These are phyloP conservation scores for Agriopis aurantiaria DNA, from an alignment of 2,888 invertebrate genomes.

Conservation along the genomic window DNA sequence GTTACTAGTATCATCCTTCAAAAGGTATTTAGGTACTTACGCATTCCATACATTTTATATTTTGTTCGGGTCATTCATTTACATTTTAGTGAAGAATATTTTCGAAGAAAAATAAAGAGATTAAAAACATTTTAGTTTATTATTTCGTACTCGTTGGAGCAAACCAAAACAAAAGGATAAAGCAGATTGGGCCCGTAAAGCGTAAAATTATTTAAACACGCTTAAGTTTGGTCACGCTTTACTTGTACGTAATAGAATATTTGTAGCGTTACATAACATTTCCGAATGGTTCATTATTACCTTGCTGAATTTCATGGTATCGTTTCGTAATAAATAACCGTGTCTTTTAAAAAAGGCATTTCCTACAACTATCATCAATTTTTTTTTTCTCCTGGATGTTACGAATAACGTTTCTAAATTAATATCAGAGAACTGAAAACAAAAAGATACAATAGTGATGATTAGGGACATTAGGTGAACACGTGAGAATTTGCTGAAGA, in stretches of 20 bases:
- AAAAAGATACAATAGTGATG: background rate
- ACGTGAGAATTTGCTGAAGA: background rate
- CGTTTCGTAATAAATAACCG: background rate
- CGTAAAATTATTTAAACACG: conserved; percentile 26
- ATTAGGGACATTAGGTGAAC: background rate
- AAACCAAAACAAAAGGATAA: conserved; percentile 5
- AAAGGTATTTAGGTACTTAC: conserved; percentile 64
- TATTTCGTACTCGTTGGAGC: conserved; percentile 12
- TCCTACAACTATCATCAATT: background rate
- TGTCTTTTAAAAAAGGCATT: background rate
- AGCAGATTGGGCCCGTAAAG: conserved; percentile 10
- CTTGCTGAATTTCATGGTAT: background rate
- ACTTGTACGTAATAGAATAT: background rate
- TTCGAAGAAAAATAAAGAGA: conserved; percentile 57
- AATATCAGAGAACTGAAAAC: background rate
- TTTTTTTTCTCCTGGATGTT: background rate
- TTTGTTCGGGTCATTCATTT: conserved; percentile 61
- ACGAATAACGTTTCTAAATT: background rate
- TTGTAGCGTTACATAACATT: conserved; percentile 4
- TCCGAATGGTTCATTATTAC: conserved; percentile 4
- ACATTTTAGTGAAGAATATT: conserved; percentile 63
- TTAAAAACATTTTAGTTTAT: conserved; percentile 26
- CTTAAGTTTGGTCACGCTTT: conserved; percentile 8
- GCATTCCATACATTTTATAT: conserved; percentile 66
- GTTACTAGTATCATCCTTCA: conserved; percentile 47